Conservation (phyloP, 2,797 vertebrate genomes). For the Megalops cyprinoides region DNA sequence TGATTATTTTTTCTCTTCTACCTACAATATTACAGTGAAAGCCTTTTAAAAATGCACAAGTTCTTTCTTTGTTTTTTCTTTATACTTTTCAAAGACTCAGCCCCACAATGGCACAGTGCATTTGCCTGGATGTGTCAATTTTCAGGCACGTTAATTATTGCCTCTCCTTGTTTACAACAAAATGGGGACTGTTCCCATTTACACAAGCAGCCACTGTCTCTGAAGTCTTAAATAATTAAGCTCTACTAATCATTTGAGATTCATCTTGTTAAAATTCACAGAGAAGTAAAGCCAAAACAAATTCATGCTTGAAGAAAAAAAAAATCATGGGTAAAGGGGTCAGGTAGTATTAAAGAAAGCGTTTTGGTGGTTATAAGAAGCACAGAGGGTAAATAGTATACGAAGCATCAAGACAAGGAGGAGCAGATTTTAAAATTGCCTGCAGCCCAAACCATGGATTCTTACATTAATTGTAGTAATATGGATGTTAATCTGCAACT, state of each 20-base stretch:
- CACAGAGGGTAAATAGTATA: background rate
- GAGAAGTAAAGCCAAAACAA: slow-evolving; percentile 51
- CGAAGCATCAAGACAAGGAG: background rate
- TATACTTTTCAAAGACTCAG: background rate
- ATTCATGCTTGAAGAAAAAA: background rate
- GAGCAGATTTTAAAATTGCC: background rate
- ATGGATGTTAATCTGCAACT: no score
- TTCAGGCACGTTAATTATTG: slow-evolving; percentile 56
- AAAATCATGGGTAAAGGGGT: no score
- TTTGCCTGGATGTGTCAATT: slow-evolving; percentile 31
- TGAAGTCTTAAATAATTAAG: slow-evolving; percentile 63
- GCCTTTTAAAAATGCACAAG: no score
- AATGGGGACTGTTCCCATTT: slow-evolving; percentile 51
- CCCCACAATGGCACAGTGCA: background rate
- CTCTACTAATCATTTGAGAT: slow-evolving; percentile 51
- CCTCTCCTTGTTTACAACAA: slow-evolving; percentile 50
- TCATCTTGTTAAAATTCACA: slow-evolving; percentile 63
- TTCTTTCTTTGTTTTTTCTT: no score
- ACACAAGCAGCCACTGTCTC: slow-evolving; percentile 55
- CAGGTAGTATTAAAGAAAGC: no score
- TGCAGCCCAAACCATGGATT: background rate
- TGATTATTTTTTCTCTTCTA: background rate
- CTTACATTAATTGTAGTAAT: no score
- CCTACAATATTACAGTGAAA: background rate
- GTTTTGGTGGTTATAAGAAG: background rate